Evolutionary conservation across 2,113 vertebrate species (phyloP).

Genomic region (Clinocottus analis): DNA sequence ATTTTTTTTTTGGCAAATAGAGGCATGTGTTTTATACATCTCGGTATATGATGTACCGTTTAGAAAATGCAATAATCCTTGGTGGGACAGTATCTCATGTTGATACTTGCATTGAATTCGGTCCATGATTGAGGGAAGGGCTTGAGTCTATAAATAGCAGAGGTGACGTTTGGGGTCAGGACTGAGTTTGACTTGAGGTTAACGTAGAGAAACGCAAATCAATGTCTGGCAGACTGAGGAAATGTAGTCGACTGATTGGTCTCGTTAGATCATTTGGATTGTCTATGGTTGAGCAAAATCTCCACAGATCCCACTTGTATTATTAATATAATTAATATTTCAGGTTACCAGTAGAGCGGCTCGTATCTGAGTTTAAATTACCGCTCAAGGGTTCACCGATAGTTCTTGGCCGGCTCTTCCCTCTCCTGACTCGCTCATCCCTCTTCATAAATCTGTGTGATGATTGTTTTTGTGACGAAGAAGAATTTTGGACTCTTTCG

Average conservation of each 20-base stretch:
- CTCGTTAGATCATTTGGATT: not conserved
- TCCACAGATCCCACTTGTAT: slow-evolving; percentile 8
- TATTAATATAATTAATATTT: not conserved
- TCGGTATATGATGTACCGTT: not conserved
- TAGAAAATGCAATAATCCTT: not conserved
- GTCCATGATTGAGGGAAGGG: not conserved
- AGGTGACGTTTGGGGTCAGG: not conserved
- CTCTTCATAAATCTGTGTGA: slow-evolving; percentile 2
- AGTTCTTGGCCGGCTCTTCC: not conserved
- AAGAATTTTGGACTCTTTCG: slow-evolving; percentile 49
- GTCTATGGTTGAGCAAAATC: slow-evolving; percentile 7
- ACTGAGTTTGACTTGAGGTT: not conserved
- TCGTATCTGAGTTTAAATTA: not conserved
- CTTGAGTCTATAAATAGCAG: slow-evolving; percentile 10
- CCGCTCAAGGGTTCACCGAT: not conserved
- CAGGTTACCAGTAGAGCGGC: not conserved
- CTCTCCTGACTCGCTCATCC: not conserved
- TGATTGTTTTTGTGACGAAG: slow-evolving; percentile 17
- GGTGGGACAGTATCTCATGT: not conserved
- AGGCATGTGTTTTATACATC: not conserved
- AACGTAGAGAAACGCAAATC: not conserved
- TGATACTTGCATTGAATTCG: not conserved
- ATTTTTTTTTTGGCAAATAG: not conserved
- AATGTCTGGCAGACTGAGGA: not conserved
- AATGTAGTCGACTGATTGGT: not conserved